Evolutionary conservation across 2,888 invertebrate genomes (phyloP), one percentile per base, ranked within the genome.

Genomic region (Trimorus sp.): DNA sequence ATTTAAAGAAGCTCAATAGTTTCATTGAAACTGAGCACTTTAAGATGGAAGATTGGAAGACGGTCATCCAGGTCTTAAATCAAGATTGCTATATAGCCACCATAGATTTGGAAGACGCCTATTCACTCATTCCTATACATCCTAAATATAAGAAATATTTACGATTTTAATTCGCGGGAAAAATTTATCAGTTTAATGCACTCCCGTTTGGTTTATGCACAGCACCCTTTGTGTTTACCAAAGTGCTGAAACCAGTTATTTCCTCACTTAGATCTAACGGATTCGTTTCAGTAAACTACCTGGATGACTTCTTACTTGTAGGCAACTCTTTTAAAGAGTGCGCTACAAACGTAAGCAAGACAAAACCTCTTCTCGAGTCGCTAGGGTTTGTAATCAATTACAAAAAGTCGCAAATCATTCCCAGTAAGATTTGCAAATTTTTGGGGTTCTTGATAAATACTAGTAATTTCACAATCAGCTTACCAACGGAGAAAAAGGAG

Each of bases 41-140:
- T 38, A 58, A 58, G 14, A 38, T 58, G 38, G 58, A 58, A 14
- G 58, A 58, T 38, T 58, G 58, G 58, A 58, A 58, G 14, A 58
- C 38, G 6, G 58, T 58, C 2, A 1, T 58, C 14, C 58, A 38
- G 5, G 7, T 58, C 5, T 4, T 58, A n/a, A n/a, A 37, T n/a
- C 58, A 14, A 0, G 38, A 38, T 38, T 60, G 59, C 9, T 60
- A 16, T 48, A n/a, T 48, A 48, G 12, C 48, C 1, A n/a, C 48
- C 2, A 12, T 48, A 9, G 48, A 48, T 12, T 12, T 48, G n/a
- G 48, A 48, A 48, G 48, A 48, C n/a, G 48, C 48, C 3, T 48
- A 48, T 48, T 48, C n/a, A 6, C 48, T 48, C 12, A n/a, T 48
- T 12, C 12, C 48, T 6, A 12, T 48, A 2, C n/a, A 48, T 6